phyloP scores from a whole-genome alignment of 2,113 vertebrate species.

The Phalacrocorax pelagicus region DNA sequence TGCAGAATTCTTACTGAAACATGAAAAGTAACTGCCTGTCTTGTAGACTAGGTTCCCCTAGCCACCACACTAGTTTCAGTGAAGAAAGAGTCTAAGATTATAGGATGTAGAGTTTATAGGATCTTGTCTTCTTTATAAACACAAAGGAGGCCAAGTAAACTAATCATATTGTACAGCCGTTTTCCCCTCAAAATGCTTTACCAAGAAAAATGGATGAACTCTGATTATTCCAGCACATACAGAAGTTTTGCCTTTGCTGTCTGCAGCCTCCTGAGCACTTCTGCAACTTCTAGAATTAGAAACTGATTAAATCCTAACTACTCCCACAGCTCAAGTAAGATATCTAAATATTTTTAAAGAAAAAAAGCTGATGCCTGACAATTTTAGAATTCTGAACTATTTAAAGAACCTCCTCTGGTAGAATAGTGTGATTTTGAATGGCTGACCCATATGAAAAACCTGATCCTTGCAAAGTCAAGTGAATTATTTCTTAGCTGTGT shows the following conservation, averaged over 20 bases:
- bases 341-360: background rate
- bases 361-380: constrained; percentile 3
- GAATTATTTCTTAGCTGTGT: background rate
- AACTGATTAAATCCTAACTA: background rate
- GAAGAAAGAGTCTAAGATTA: background rate
- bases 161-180: background rate
- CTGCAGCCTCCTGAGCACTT: background rate
- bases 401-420: background rate
- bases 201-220: background rate
- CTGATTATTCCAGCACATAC: background rate
- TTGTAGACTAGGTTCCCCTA: background rate
- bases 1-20: background rate
- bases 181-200: background rate
- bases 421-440: background rate
- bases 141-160: background rate
- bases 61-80: background rate
- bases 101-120: background rate
- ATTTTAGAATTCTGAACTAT: constrained; percentile 13
- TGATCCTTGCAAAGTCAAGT: background rate
- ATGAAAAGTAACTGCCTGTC: background rate
- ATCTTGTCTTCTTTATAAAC: background rate
- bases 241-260: background rate
- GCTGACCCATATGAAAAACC: background rate
- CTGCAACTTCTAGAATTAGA: background rate
- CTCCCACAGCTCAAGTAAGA: background rate